Evolutionary conservation across 2,113 vertebrate genomes (phyloP).

Genomic region (Eudyptes chrysolophus): DNA sequence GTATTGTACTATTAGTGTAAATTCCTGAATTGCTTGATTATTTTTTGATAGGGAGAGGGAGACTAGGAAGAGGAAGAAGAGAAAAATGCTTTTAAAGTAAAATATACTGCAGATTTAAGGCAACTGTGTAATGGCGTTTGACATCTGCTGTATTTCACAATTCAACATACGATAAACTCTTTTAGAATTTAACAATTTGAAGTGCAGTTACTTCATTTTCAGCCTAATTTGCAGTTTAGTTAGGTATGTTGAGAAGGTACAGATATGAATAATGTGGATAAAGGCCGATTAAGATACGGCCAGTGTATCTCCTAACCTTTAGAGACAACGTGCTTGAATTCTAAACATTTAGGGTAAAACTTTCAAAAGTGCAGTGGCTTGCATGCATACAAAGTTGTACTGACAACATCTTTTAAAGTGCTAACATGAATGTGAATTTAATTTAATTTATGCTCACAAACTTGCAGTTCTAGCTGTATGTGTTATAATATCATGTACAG

Average conservation of each 20-base stretch:
- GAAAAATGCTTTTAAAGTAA: not conserved
- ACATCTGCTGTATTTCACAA: not conserved
- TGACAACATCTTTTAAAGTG: conserved; percentile 60
- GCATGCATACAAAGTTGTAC: conserved; percentile 46
- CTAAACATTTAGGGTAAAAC: conserved; percentile 19
- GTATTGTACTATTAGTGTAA: not conserved
- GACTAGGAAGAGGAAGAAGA: not conserved
- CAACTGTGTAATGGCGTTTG: not conserved
- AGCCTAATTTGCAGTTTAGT: not conserved
- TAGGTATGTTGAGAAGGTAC: not conserved
- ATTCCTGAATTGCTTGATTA: not conserved
- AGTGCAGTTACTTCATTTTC: conserved; percentile 16
- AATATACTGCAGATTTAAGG: not conserved
- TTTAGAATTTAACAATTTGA: not conserved
- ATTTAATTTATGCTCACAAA: conserved; percentile 63
- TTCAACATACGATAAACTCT: not conserved
- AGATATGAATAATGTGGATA: not conserved
- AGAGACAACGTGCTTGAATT: not conserved
- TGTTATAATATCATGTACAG: conserved; percentile 56
- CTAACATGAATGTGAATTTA: conserved; percentile 53
- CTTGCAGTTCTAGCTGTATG: conserved; percentile 52
- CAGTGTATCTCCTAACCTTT: not conserved
- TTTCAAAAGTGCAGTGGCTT: conserved; percentile 59
- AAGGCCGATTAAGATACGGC: not conserved
- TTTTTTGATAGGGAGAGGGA: not conserved